phyloP scores from a whole-genome alignment of 2,113 vertebrate species.

The Lontra canadensis region DNA sequence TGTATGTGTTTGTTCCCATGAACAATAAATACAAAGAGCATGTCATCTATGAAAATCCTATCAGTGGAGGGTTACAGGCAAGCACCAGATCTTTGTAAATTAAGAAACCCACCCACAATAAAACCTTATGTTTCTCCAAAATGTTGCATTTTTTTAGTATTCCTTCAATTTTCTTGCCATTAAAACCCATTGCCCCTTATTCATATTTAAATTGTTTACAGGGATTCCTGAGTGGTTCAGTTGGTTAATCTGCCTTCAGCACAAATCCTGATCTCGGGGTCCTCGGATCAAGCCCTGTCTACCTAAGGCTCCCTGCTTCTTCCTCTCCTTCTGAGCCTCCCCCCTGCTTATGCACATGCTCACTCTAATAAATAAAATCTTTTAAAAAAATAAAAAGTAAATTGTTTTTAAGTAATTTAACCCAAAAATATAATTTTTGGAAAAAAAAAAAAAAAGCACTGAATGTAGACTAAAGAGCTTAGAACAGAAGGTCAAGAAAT shows the following conservation, averaged over 20 bases:
- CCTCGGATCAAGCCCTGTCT: not conserved
- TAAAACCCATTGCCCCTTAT: not conserved
- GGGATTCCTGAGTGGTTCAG: not conserved
- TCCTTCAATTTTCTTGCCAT: not conserved
- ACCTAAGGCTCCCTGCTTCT: not conserved
- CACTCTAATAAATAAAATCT: not conserved
- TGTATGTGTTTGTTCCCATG: not conserved
- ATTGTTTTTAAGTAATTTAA: not conserved
- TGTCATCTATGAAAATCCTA: not conserved
- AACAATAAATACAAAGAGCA: not conserved
- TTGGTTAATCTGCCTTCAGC: not conserved
- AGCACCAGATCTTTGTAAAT: not conserved
- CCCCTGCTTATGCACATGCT: not conserved
- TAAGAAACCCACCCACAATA: not conserved
- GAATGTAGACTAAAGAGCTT: not conserved
- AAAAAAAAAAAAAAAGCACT: not conserved
- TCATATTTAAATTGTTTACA: not conserved
- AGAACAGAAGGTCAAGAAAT: not conserved
- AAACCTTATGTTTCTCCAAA: not conserved
- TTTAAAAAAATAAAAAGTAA: not conserved
- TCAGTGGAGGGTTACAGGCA: not conserved
- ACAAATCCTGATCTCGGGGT: not conserved
- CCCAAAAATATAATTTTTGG: not conserved
- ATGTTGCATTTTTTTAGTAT: not conserved
- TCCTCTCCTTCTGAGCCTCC: not conserved